phyloP scores from a whole-genome alignment of 2,113 vertebrate genomes.

The Scophthalmus maximus region DNA sequence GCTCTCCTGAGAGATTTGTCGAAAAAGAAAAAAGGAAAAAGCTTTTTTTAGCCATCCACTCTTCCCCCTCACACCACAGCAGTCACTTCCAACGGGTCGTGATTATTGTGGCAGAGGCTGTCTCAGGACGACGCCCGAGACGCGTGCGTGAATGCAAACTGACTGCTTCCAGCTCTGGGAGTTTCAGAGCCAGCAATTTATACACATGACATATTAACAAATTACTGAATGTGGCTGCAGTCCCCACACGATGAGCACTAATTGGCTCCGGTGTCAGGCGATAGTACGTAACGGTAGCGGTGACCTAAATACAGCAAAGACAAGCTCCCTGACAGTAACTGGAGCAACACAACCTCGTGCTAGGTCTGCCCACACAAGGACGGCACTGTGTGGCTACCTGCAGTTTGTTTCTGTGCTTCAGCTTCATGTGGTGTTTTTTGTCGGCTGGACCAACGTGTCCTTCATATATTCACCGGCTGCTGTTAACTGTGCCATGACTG shows the following conservation, averaged over 20 bases:
- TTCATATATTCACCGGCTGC: not conserved
- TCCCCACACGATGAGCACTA: slow-evolving; percentile 13
- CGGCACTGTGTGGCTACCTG: not conserved
- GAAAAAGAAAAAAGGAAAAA: slow-evolving; percentile 10
- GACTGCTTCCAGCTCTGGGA: not conserved
- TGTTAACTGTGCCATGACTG: not conserved
- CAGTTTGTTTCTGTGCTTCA: slow-evolving; percentile 8
- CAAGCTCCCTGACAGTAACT: slow-evolving; percentile 33
- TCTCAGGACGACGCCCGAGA: slow-evolving; percentile 37
- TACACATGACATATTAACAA: slow-evolving; percentile 21
- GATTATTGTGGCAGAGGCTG: slow-evolving; percentile 53
- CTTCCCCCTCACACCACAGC: slow-evolving; percentile 45
- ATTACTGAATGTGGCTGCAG: not conserved
- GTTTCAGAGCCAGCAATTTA: slow-evolving; percentile 5
- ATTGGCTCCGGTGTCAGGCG: slow-evolving; percentile 22
- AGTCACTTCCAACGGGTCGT: slow-evolving; percentile 58
- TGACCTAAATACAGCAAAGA: slow-evolving; percentile 37
- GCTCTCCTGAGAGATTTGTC: slow-evolving; percentile 15
- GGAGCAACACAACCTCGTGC: slow-evolving; percentile 13
- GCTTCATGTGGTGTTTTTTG: slow-evolving; percentile 14
- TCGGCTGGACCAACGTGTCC: not conserved
- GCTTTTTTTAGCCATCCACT: slow-evolving; percentile 45
- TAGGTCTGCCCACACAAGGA: slow-evolving; percentile 1
- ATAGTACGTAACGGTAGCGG: slow-evolving; percentile 3
- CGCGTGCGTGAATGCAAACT: slow-evolving; percentile 35